A percentile compares a stretch with the other conserved stretches of the same genome.
Evolutionary conservation across 2,797 vertebrate genomes (phyloP).

Genomic region (Hippoglossus hippoglossus): DNA sequence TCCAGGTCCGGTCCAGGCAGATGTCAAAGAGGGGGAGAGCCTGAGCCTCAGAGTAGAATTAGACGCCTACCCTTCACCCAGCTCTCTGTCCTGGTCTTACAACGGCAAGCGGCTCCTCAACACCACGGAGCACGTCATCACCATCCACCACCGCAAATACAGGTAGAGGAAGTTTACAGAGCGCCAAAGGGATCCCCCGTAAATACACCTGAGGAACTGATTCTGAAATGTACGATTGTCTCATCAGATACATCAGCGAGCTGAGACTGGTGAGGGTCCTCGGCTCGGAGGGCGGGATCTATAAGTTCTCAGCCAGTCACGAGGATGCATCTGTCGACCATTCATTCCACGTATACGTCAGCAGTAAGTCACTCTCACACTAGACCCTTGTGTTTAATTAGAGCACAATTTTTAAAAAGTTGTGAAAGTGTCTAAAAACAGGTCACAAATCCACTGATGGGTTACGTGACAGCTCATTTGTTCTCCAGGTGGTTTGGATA

Average conservation of each 20-base stretch:
- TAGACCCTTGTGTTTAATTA: not conserved
- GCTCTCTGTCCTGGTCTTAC: conserved; percentile 87
- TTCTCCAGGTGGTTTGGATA: no score
- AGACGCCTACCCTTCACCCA: conserved; percentile 89
- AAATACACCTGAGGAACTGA: not conserved
- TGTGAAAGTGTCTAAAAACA: no score
- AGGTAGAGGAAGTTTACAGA: conserved; percentile 81
- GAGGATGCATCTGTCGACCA: conserved; percentile 86
- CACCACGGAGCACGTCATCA: conserved; percentile 92
- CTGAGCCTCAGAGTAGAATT: conserved; percentile 89
- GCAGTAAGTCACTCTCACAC: conserved; percentile 87
- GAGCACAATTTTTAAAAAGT: not conserved
- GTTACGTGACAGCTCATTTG: no score
- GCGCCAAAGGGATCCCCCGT: not conserved
- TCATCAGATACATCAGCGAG: conserved; percentile 88
- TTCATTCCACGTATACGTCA: conserved; percentile 92
- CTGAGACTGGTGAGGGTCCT: conserved; percentile 94
- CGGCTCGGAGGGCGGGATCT: conserved; percentile 92
- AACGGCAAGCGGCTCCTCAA: conserved; percentile 88
- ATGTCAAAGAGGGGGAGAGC: conserved; percentile 92
- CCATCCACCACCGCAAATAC: conserved; percentile 87
- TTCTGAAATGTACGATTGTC: conserved; percentile 10
- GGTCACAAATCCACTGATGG: no score
- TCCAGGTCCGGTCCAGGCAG: conserved; percentile 82
- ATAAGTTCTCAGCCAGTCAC: conserved; percentile 91